Evolutionary conservation across 2,797 vertebrate species (phyloP).

Genomic region (Alauda arvensis): DNA sequence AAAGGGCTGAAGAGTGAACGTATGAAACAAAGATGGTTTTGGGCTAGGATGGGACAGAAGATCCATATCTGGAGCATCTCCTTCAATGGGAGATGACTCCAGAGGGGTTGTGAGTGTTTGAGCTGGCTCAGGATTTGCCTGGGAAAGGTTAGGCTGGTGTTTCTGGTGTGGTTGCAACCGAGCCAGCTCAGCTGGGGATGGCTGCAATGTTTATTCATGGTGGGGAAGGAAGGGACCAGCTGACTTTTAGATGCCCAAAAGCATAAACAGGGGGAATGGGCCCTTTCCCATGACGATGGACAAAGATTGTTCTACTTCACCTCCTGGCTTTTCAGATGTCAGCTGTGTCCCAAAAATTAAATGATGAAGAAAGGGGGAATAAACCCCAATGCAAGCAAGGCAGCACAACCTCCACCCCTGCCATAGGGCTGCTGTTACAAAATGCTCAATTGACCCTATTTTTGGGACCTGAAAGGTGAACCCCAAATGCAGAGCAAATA

Average conservation of each 20-base stretch:
- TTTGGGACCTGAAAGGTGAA: not conserved
- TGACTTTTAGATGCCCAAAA: not conserved
- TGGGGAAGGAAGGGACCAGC: not conserved
- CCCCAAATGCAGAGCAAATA: not conserved
- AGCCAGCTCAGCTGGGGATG: not conserved
- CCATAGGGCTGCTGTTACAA: not conserved
- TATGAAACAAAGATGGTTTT: not conserved
- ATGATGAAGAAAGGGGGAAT: not conserved
- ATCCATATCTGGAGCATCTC: not conserved
- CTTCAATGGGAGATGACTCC: not conserved
- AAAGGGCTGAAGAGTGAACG: not conserved
- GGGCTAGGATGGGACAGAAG: not conserved
- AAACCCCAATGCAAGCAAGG: not conserved
- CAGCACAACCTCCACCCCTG: not conserved
- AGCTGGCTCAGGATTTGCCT: not conserved
- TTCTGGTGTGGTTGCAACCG: not conserved
- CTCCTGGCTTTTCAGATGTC: not conserved
- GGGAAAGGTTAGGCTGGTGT: not conserved
- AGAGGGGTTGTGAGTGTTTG: not conserved
- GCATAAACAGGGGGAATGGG: rapidly evolving
- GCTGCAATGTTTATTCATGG: not conserved
- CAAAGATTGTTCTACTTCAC: rapidly evolving
- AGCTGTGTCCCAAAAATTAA: not conserved
- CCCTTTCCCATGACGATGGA: not conserved
- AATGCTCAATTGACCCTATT: not conserved